Base-by-base conservation (phyloP, 2,113 vertebrate species). In the Rhabdomys dilectus region DNA sequence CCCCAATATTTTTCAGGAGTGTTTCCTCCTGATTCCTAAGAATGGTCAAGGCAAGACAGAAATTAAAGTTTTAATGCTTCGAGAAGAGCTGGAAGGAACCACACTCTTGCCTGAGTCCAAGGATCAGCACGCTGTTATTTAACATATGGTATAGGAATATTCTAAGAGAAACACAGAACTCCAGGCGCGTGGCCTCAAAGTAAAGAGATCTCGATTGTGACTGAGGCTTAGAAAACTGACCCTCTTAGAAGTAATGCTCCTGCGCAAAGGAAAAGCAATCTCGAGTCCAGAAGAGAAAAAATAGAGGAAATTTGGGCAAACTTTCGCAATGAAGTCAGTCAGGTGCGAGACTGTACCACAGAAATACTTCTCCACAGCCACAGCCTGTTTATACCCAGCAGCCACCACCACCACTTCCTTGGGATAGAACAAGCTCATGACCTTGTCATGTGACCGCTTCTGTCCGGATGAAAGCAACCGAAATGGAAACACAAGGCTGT, bases 211-310 rank as follows among this genome's bases (percentile, higher is more conserved):
- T 64, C 36, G 22, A 58, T 21, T 73, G 31, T 11, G 29, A 22
- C 90, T 87, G 62, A 72, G 31, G 70, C 19, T 89, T 93, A 34
- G 68, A 91, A 94, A 94, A 72, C 11, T 12, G 68, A n/a, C 62
- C 58, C 75, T 88, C 87, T 94, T 92, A 42, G 76, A 91, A 93
- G 5, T n/a, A 85, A 92, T 66, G 7, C 26, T 42, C 19, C 24
- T 77, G 56, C 21, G 90, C 56, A 85, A 21, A 29, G 22, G 77
- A 60, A 42, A 70, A 93, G 51, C 80, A 58, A 85, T 66, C 48
- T 86, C 42, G 80, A n/a, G 34, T 60, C 81, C 95, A 80, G 76
- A 3, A 2, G 2, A 5, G 4, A 11, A 16, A 84, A 81, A 88
- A 36, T 36, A 75, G 56, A 31, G 53, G 36, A 77, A 73, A 60